Percentiles rank a stretch among this genome's conserved stretches.
phyloP scores from a whole-genome alignment of 1,140 invertebrate genomes.

The Temnothorax curvispinosus region DNA sequence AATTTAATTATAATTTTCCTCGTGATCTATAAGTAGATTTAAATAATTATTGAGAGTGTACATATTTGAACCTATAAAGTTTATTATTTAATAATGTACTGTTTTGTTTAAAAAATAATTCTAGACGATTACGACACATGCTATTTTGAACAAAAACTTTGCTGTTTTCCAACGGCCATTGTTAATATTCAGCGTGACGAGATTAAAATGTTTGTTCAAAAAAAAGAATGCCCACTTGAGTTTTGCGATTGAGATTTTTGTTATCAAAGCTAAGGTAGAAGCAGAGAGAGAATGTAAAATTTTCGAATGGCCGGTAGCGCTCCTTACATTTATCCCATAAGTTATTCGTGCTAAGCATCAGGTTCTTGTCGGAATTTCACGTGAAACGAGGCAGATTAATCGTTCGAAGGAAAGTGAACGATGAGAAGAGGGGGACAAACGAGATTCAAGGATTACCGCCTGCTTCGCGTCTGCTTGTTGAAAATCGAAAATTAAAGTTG shows the following conservation, averaged over 20 bases:
- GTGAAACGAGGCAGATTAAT: slow-evolving; percentile 35
- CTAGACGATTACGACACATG: neutral
- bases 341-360: neutral
- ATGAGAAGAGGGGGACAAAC: neutral
- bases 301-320: neutral
- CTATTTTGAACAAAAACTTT: slow-evolving; percentile 2
- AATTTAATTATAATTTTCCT: neutral
- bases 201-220: slow-evolving; percentile 43
- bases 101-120: neutral
- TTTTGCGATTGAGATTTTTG: slow-evolving; percentile 36
- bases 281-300: neutral
- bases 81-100: neutral
- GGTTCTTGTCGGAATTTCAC: neutral
- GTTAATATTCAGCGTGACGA: slow-evolving; percentile 14
- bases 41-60: neutral
- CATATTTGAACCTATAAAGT: neutral
- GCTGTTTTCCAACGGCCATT: neutral
- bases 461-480: slow-evolving; percentile 11
- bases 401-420: neutral
- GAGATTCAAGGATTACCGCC: slow-evolving; percentile 1
- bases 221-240: slow-evolving; percentile 16
- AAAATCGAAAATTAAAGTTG: slow-evolving; percentile 46
- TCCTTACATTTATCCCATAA: slow-evolving; percentile 9
- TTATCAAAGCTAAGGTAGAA: slow-evolving; percentile 16
- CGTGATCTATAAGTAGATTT: neutral